These are phyloP conservation scores for Mionectes macconnelli DNA, from an alignment of 2,113 vertebrate genomes.

Conservation along the genomic window DNA sequence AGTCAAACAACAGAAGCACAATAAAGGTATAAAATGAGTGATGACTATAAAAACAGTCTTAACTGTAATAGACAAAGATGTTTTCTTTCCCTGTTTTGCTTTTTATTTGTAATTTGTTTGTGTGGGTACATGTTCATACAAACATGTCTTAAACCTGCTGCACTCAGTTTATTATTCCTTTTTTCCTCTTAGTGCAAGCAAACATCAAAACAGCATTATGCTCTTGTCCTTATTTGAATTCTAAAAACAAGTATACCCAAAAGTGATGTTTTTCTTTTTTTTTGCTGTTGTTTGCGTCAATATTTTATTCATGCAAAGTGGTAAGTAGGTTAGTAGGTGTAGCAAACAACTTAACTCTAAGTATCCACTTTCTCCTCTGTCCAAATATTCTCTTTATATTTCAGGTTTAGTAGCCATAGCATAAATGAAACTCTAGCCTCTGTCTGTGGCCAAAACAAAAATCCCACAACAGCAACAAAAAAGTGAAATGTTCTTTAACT, in stretches of 20 bases:
- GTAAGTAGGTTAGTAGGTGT: constrained; percentile 28
- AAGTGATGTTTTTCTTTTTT: neutral
- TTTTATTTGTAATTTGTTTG: neutral
- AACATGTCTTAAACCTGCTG: neutral
- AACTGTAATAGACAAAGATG: neutral
- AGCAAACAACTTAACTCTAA: neutral
- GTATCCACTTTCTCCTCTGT: neutral
- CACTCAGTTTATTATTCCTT: neutral
- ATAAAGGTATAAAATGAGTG: neutral
- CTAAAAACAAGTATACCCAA: neutral
- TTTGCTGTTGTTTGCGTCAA: neutral
- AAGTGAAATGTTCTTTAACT: neutral
- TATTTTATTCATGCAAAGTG: constrained; percentile 37
- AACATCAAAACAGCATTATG: neutral
- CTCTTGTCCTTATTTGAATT: neutral
- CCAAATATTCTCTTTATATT: neutral
- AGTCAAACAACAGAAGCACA: neutral
- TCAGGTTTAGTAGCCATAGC: neutral
- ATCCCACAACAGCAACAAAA: neutral
- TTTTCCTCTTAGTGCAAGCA: neutral
- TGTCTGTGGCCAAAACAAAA: neutral
- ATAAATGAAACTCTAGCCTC: neutral
- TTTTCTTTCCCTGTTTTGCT: neutral
- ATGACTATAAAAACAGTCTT: neutral
- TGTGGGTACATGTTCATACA: neutral